phyloP scores from a whole-genome alignment of 2,888 invertebrate genomes.

The Synergus umbraculus region DNA sequence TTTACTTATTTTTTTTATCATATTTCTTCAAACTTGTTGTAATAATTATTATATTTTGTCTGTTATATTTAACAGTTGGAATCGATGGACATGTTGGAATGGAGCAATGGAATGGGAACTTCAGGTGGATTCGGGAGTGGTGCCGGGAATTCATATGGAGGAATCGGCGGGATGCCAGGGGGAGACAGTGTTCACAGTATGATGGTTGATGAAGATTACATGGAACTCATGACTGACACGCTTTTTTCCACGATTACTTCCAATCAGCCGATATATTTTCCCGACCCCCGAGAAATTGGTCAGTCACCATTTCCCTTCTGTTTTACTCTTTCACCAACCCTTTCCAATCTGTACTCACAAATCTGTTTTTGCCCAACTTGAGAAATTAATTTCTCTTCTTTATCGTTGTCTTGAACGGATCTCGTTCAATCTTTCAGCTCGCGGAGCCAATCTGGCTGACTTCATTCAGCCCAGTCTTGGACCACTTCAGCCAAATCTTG shows the following conservation, averaged over 20 bases:
- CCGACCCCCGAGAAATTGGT: slow-evolving; percentile 98
- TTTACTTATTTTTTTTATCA: no score
- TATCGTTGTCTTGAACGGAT: background rate
- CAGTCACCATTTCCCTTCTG: slow-evolving; percentile 67
- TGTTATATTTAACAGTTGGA: slow-evolving; percentile 79
- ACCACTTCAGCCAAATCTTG: slow-evolving; percentile 97
- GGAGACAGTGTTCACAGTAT: slow-evolving; percentile 82
- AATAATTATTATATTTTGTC: slow-evolving; percentile 8
- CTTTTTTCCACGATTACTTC: slow-evolving; percentile 91
- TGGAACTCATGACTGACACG: slow-evolving; percentile 93
- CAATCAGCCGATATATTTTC: slow-evolving; percentile 95
- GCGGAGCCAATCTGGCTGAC: slow-evolving; percentile 93
- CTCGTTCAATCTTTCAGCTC: slow-evolving; percentile 80
- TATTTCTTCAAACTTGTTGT: background rate
- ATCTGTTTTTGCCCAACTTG: background rate
- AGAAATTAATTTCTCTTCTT: background rate
- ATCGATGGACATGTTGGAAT: slow-evolving; percentile 86
- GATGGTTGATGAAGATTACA: slow-evolving; percentile 91
- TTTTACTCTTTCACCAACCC: slow-evolving; percentile 32
- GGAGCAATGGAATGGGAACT: slow-evolving; percentile 76
- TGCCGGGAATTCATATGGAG: slow-evolving; percentile 66
- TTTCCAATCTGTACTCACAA: background rate
- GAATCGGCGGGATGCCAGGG: slow-evolving; percentile 64
- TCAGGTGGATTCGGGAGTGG: slow-evolving; percentile 66
- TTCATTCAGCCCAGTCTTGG: slow-evolving; percentile 99